These are phyloP conservation scores for Drosophila melanica DNA, from an alignment of 1,140 invertebrate genomes.

Conservation along the genomic window DNA sequence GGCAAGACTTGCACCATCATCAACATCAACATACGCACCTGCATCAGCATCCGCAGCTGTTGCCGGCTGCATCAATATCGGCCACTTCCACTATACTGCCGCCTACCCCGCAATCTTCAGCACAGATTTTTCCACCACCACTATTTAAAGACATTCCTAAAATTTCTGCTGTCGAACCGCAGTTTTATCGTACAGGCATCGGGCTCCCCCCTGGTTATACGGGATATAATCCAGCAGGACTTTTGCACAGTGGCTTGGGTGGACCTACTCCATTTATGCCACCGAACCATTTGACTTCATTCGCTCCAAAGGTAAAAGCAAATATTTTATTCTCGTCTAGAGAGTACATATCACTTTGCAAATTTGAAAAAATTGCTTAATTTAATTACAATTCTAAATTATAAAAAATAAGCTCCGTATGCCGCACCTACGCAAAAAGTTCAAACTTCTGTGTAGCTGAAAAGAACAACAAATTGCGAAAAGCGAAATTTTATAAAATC, in stretches of 20 bases:
- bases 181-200: slow-evolving; percentile 90
- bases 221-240: slow-evolving; percentile 88
- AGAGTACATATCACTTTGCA: too few relatives aligned
- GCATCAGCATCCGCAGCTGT: slow-evolving; percentile 90
- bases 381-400: too few relatives aligned
- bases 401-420: too few relatives aligned
- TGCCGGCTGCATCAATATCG: slow-evolving; percentile 89
- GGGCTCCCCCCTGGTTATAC: slow-evolving; percentile 90
- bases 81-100: slow-evolving; percentile 88
- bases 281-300: slow-evolving; percentile 91
- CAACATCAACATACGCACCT: slow-evolving; percentile 96
- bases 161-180: slow-evolving; percentile 90
- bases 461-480: too few relatives aligned
- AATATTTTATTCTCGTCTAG: too few relatives aligned
- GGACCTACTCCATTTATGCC: slow-evolving; percentile 91
- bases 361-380: too few relatives aligned
- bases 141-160: slow-evolving; percentile 95
- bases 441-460: too few relatives aligned
- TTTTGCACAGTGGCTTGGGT: slow-evolving; percentile 90
- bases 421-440: too few relatives aligned
- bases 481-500: too few relatives aligned
- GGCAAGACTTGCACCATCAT: slow-evolving; percentile 95
- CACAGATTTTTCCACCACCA: slow-evolving; percentile 85
- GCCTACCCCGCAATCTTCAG: slow-evolving; percentile 77
- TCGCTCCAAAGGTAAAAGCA: slow-evolving; percentile 93